Percentiles rank a stretch among this genome's conserved stretches.
phyloP scores from a whole-genome alignment of 2,113 vertebrate genomes.

The Siphamia tubifer region DNA sequence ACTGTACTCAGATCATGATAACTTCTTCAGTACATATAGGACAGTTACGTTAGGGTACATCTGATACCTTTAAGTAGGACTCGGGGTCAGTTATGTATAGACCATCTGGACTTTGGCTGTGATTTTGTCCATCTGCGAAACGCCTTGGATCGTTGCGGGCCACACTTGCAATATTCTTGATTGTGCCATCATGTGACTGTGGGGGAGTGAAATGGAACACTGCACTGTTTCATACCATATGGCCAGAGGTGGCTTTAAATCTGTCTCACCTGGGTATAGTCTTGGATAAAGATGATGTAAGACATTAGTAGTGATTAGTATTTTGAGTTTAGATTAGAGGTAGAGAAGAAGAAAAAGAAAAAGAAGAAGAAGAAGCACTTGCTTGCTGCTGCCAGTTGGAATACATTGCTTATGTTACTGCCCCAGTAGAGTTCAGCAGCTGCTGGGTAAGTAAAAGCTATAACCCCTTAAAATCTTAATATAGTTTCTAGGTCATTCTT shows the following conservation, averaged over 20 bases:
- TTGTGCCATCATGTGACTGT: constrained; percentile 42
- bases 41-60: constrained; percentile 3
- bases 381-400: constrained; percentile 18
- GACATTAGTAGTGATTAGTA: constrained; percentile 3
- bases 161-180: neutral
- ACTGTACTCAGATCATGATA: constrained; percentile 10
- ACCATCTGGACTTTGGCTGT: neutral
- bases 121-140: constrained; percentile 7
- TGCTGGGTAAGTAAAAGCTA: constrained; percentile 51
- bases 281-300: neutral
- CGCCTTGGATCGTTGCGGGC: neutral
- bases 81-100: neutral
- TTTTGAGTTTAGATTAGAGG: constrained; percentile 4
- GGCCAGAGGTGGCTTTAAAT: constrained; percentile 7
- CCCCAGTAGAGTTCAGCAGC: neutral
- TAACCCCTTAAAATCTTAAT: neutral
- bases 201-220: neutral
- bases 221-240: neutral
- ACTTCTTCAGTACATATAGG: neutral
- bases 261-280: neutral
- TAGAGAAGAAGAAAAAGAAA: neutral
- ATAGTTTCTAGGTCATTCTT: neutral
- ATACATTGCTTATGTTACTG: constrained; percentile 20
- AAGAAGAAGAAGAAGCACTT: neutral
- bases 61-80: neutral